These are phyloP conservation scores for Planiliza haematocheilus DNA, from an alignment of 2,113 vertebrate genomes.

Conservation along the genomic window DNA sequence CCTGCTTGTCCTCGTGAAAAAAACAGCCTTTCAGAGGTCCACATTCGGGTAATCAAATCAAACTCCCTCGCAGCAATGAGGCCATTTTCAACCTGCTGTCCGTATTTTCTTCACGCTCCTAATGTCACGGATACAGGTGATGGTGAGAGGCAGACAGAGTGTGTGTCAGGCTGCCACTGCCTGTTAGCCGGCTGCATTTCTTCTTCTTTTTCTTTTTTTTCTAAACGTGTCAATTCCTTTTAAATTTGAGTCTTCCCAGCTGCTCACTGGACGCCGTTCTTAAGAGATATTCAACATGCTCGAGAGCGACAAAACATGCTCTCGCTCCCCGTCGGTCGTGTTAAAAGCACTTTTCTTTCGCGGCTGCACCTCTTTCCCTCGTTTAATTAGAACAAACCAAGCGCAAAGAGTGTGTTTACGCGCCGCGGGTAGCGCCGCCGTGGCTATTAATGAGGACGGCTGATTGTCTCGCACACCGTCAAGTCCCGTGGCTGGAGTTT, in stretches of 20 bases:
- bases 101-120: conserved; percentile 17
- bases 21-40: conserved; percentile 20
- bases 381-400: conserved; percentile 41
- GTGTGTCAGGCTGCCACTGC: background rate
- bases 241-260: background rate
- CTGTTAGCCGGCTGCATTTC: background rate
- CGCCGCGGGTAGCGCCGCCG: background rate
- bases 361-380: background rate
- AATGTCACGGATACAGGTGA: conserved; percentile 18
- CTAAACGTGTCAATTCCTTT: background rate
- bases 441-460: conserved; percentile 41
- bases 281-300: conserved; percentile 11
- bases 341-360: conserved; percentile 30
- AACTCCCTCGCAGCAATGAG: conserved; percentile 14
- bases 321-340: conserved; percentile 5
- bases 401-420: conserved; percentile 18
- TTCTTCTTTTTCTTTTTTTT: background rate
- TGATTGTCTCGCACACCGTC: conserved; percentile 36
- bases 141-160: background rate
- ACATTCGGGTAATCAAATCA: conserved; percentile 57
- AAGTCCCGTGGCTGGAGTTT: conserved; percentile 44
- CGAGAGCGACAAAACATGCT: conserved; percentile 21
- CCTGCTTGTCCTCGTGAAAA: conserved; percentile 28
- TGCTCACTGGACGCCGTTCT: background rate
- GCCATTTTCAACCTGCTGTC: conserved; percentile 28